phyloP scores from a whole-genome alignment of 2,113 vertebrate species.

The Noctilio leporinus region DNA sequence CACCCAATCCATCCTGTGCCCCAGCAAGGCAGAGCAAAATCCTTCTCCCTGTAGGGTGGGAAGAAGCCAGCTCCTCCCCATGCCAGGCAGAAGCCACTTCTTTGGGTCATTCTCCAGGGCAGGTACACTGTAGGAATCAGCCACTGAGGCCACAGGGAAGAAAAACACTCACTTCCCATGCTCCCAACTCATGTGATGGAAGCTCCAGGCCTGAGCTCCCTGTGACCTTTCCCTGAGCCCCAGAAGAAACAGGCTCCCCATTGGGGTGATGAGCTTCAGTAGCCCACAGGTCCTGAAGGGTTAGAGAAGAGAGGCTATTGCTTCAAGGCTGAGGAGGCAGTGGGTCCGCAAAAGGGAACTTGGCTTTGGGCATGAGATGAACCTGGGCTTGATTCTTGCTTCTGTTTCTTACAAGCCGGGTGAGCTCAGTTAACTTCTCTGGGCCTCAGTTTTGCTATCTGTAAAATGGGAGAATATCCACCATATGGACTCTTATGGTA shows the following conservation, averaged over 20 bases:
- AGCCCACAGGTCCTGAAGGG: background rate
- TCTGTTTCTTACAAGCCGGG: background rate
- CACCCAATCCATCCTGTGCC: background rate
- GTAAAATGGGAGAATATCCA: background rate
- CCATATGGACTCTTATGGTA: background rate
- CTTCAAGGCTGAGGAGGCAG: background rate
- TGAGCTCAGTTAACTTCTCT: background rate
- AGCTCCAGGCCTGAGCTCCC: background rate
- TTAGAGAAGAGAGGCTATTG: background rate
- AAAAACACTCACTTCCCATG: conserved; percentile 65
- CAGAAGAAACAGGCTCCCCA: background rate
- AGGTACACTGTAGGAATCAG: conserved; percentile 53
- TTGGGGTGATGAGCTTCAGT: background rate
- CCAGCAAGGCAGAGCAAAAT: background rate
- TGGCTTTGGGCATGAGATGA: background rate
- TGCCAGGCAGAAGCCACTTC: conserved; percentile 47
- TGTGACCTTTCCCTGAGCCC: background rate
- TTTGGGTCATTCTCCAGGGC: conserved; percentile 68
- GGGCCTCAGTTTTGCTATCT: background rate
- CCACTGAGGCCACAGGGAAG: conserved; percentile 31
- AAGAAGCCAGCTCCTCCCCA: conserved; percentile 27
- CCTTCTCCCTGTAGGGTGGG: background rate
- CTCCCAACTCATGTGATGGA: background rate
- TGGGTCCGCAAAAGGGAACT: background rate
- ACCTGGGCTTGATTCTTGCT: background rate